phyloP scores from a whole-genome alignment of 2,888 invertebrate species.

The Dromius quadrimaculatus region DNA sequence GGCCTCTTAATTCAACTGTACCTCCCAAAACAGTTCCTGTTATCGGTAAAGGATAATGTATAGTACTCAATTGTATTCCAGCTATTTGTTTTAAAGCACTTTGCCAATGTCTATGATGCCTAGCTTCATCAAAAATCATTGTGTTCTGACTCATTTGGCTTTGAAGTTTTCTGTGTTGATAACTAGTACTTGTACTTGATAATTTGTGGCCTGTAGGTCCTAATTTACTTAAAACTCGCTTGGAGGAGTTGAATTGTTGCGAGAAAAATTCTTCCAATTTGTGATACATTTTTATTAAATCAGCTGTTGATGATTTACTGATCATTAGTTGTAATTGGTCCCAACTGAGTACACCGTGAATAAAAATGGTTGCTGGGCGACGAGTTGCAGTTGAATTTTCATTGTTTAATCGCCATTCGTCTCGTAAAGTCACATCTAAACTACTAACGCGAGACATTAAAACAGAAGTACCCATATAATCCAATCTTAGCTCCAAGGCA shows the following conservation, averaged over 20 bases:
- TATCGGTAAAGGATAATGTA: slow-evolving; percentile 76
- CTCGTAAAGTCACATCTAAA: slow-evolving; percentile 82
- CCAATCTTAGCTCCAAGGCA: slow-evolving; percentile 90
- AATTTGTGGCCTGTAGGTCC: slow-evolving; percentile 5
- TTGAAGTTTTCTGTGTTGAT: background rate
- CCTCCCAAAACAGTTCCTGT: slow-evolving; percentile 87
- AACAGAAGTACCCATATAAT: slow-evolving; percentile 98
- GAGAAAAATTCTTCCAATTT: slow-evolving; percentile 98
- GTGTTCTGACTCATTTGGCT: slow-evolving; percentile 39
- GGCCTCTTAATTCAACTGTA: slow-evolving; percentile 88
- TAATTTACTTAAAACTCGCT: slow-evolving; percentile 80
- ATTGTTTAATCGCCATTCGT: slow-evolving; percentile 86
- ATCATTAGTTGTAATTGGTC: slow-evolving; percentile 97
- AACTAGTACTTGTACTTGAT: background rate
- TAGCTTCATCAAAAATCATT: slow-evolving; percentile 70
- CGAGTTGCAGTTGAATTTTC: slow-evolving; percentile 71
- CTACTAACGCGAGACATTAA: slow-evolving; percentile 90
- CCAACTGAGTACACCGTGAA: slow-evolving; percentile 94
- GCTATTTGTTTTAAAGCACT: slow-evolving; percentile 84
- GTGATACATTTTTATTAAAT: slow-evolving; percentile 95
- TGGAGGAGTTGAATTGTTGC: slow-evolving; percentile 96
- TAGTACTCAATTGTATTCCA: slow-evolving; percentile 81
- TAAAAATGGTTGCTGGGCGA: slow-evolving; percentile 88
- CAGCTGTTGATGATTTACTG: slow-evolving; percentile 96
- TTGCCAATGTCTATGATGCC: slow-evolving; percentile 97